Evolutionary conservation across 2,888 invertebrate genomes (phyloP), one percentile per base, ranked within the genome.

Genomic region (Orthosia gothica): DNA sequence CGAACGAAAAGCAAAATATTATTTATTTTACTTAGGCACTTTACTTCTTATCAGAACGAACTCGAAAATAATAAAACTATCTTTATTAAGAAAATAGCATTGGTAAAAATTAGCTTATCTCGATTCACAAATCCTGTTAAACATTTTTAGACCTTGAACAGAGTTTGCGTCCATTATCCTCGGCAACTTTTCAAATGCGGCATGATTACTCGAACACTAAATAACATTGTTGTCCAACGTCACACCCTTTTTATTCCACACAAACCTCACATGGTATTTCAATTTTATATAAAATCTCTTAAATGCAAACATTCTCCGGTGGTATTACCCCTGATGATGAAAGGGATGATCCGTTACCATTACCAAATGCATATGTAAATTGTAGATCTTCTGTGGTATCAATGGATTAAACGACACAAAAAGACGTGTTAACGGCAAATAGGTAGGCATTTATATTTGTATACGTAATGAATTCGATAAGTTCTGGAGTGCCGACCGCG

Each of bases 141-240:
- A 62, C 23, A 47, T 49, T 16, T 23, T 23, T 49, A 23, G 26
- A 26, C 15, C 49, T 26, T 26, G 26, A 23, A 49, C 11, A 26
- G 49, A 26, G 49, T 63, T 63, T 63, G 59, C 58, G 59, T 68
- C 63, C 15, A 40, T 70, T 70, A n/a, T 49, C n/a, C 55, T 49
- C 16, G 55, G 32, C 5, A 63, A 63, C 63, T 57, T 63, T 57
- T 49, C 55, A 49, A 23, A 57, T 63, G 26, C 26, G 55, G 49
- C 26, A 26, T 26, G 26, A 26, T 26, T 26, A 26, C 3, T 26
- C 3, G 26, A 3, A 26, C 26, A 26, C 52, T 52, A 65, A 26
- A 59, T 50, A 71, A 23, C 71, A 65, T 71, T 59, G 65, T 52
- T 59, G 52, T 50, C 50, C 57, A 23, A 59, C 40, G 26, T n/a